A percentile compares a stretch with the other conserved stretches of the same genome.
phyloP scores from a whole-genome alignment of 2,888 invertebrate species.

The Eupithecia centaureata region DNA sequence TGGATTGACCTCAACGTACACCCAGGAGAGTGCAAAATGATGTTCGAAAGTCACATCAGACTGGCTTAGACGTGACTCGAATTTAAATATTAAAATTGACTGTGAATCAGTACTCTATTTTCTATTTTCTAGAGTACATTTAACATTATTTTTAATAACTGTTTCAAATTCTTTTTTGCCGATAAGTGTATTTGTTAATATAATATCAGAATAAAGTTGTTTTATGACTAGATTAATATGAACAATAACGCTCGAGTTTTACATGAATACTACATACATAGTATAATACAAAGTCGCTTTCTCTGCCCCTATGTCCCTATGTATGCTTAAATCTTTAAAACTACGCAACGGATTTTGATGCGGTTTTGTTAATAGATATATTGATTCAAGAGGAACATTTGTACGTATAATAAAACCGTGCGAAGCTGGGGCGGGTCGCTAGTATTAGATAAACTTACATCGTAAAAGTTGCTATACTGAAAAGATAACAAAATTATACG shows the following conservation, averaged over 20 bases:
- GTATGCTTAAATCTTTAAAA: too few relatives aligned
- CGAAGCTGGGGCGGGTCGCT: too few relatives aligned
- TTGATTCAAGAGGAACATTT: too few relatives aligned
- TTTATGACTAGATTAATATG: neutral
- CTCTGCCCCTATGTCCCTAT: too few relatives aligned
- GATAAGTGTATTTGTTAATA: neutral
- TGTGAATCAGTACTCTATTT: slow-evolving; percentile 5
- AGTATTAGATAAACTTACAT: neutral
- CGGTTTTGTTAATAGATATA: too few relatives aligned
- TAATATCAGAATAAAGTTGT: neutral
- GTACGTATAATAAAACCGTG: too few relatives aligned
- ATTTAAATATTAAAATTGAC: neutral
- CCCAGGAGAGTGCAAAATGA: slow-evolving; percentile 7
- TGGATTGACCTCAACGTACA: neutral
- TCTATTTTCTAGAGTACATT: neutral
- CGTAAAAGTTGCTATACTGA: neutral
- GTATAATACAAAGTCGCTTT: too few relatives aligned
- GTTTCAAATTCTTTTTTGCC: neutral
- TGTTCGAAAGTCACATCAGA: neutral
- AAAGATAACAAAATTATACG: neutral
- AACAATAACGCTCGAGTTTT: neutral
- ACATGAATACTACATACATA: too few relatives aligned
- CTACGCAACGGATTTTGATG: too few relatives aligned
- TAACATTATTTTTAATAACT: neutral
- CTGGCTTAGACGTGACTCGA: slow-evolving; percentile 3